Evolutionary conservation across 2,797 vertebrate genomes (phyloP).

Genomic region (Phrynocephalus forsythii): DNA sequence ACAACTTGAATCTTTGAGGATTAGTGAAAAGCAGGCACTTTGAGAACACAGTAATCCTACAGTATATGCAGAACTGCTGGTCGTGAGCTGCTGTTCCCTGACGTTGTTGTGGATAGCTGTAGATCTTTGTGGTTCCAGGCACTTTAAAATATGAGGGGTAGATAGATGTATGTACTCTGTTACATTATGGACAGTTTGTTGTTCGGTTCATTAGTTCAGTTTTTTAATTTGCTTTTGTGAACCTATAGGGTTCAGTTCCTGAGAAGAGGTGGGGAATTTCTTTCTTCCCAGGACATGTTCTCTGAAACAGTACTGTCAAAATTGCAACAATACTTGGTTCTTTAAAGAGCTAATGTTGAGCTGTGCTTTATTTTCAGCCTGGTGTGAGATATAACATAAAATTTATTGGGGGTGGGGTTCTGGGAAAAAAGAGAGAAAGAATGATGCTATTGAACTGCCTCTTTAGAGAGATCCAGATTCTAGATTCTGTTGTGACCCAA

Average conservation of each 20-base stretch:
- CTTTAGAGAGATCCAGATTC: neutral
- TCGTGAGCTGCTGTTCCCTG: constrained; percentile 39
- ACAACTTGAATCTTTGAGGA: constrained; percentile 63
- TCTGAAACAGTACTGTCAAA: neutral
- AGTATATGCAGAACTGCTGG: constrained; percentile 52
- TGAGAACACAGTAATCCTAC: constrained; percentile 51
- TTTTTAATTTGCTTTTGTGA: constrained; percentile 9
- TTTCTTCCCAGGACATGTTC: neutral
- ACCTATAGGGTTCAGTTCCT: neutral
- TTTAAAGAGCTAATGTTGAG: neutral
- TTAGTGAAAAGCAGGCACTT: constrained; percentile 67
- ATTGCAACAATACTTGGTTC: neutral
- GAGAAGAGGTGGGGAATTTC: neutral
- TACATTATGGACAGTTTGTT: neutral
- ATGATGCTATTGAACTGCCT: no score
- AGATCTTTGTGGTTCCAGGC: neutral
- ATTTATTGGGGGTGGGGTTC: neutral
- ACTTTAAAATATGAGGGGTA: no score
- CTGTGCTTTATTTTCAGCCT: neutral
- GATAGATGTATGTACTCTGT: neutral
- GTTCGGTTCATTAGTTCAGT: neutral
- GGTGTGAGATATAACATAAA: neutral
- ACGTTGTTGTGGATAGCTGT: neutral
- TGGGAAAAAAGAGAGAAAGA: neutral
- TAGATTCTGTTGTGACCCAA: neutral